Percentiles rank a stretch among this genome's conserved stretches.
phyloP scores from a whole-genome alignment of 1,140 invertebrate species.

The Euura saliciscinereae region DNA sequence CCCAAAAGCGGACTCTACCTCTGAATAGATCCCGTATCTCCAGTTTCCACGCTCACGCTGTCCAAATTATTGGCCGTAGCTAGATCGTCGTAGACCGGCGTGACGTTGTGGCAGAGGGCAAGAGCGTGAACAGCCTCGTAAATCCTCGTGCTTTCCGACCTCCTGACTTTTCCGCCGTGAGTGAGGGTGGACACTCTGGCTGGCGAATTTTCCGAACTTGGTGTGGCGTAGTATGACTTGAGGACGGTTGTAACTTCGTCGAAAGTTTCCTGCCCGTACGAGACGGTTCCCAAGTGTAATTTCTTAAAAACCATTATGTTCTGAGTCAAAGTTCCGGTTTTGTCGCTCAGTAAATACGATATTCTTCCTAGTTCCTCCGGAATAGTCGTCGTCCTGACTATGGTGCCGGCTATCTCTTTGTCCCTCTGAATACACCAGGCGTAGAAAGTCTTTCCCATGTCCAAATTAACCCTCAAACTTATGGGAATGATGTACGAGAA shows the following conservation, averaged over 20 bases:
- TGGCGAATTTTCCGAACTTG: constrained; percentile 39
- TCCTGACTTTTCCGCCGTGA: constrained; percentile 61
- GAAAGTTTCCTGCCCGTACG: constrained; percentile 87
- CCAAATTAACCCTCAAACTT: constrained; percentile 96
- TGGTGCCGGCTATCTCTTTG: constrained; percentile 89
- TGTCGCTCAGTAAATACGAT: constrained; percentile 94
- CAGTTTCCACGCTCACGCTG: constrained; percentile 44
- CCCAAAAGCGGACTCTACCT: constrained; percentile 36
- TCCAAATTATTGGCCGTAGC: constrained; percentile 40
- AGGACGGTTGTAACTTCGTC: constrained; percentile 69
- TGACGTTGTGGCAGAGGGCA: constrained; percentile 98
- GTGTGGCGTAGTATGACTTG: constrained; percentile 52
- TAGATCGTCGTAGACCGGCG: constrained; percentile 87
- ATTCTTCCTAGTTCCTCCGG: constrained; percentile 98
- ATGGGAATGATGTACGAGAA: constrained; percentile 99
- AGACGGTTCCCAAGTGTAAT: constrained; percentile 88
- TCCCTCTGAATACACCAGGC: constrained; percentile 96
- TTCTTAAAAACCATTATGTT: constrained; percentile 99
- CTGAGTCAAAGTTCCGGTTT: constrained; percentile 98
- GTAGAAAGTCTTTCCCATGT: constrained; percentile 98
- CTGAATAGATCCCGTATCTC: constrained; percentile 52
- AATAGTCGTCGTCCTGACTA: constrained; percentile 98
- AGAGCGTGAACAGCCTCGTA: constrained; percentile 93
- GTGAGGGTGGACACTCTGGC: constrained; percentile 38
- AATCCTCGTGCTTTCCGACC: constrained; percentile 79